Conservation (phyloP, 2,888 invertebrate genomes). For the Ganaspis brasiliensis region DNA sequence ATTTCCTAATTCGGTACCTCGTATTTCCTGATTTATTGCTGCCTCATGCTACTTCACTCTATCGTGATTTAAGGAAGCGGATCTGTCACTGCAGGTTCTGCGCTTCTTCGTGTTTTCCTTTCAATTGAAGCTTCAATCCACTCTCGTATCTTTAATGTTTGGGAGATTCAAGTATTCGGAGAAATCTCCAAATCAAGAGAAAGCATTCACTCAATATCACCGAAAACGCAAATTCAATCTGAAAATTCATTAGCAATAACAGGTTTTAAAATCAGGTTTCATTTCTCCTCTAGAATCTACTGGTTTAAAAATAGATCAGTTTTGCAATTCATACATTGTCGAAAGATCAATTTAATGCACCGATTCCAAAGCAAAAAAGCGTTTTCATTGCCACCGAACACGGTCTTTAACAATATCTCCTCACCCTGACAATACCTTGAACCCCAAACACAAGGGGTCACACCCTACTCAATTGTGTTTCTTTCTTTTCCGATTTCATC, state of each 20-base stretch:
- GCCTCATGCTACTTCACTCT: slow-evolving; percentile 63
- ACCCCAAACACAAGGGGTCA: slow-evolving; percentile 36
- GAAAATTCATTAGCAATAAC: no score
- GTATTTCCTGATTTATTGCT: slow-evolving; percentile 52
- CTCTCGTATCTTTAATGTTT: slow-evolving; percentile 20
- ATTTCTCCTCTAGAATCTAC: no score
- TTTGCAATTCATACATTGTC: neutral
- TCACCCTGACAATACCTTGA: slow-evolving; percentile 50
- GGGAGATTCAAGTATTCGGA: neutral
- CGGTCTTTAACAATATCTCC: slow-evolving; percentile 48
- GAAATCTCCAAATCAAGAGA: no score
- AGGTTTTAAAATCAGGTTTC: no score
- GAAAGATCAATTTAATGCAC: neutral
- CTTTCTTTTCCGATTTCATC: slow-evolving; percentile 39
- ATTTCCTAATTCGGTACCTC: slow-evolving; percentile 78
- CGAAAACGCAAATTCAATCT: no score
- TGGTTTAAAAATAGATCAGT: no score
- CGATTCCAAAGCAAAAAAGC: neutral
- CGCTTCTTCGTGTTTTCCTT: slow-evolving; percentile 29
- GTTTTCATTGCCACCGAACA: slow-evolving; percentile 29
- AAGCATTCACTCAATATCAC: no score
- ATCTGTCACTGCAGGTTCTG: slow-evolving; percentile 40
- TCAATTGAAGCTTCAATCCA: slow-evolving; percentile 22
- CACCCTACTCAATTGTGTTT: slow-evolving; percentile 28
- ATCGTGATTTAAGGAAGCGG: slow-evolving; percentile 64